Conservation (phyloP, 1,140 invertebrate species). For the Lordiphosa stackelbergi region DNA sequence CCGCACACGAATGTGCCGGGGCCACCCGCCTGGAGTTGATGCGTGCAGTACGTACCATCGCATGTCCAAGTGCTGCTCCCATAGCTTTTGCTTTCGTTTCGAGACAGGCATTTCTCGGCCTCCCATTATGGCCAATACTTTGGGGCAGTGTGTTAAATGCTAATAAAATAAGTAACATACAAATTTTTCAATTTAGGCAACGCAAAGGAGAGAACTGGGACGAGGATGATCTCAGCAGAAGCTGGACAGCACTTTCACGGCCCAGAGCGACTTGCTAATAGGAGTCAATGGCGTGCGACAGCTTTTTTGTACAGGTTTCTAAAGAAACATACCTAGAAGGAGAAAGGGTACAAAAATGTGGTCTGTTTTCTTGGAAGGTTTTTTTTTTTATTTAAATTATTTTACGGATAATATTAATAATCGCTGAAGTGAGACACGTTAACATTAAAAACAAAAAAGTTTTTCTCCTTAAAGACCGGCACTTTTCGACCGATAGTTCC, state of each 20-base stretch:
- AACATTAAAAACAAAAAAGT: too few relatives aligned
- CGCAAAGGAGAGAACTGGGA: conserved; percentile 46
- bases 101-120: neutral
- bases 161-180: conserved; percentile 76
- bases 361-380: too few relatives aligned
- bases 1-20: conserved; percentile 47
- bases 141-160: conserved; percentile 60
- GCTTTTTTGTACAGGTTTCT: conserved; percentile 38
- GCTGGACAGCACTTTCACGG: conserved; percentile 71
- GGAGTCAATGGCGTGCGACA: conserved; percentile 61
- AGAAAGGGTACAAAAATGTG: neutral
- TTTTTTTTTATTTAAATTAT: too few relatives aligned
- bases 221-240: conserved; percentile 30
- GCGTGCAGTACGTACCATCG: conserved; percentile 26
- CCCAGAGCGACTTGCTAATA: conserved; percentile 72
- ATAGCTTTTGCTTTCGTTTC: conserved; percentile 36
- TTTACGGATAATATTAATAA: too few relatives aligned
- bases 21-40: conserved; percentile 47
- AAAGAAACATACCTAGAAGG: conserved; percentile 34
- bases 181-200: conserved; percentile 67
- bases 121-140: conserved; percentile 4
- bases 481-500: too few relatives aligned
- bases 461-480: too few relatives aligned
- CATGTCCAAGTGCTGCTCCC: conserved; percentile 24
- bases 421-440: too few relatives aligned